These are phyloP conservation scores for Megamerina dolium DNA, from an alignment of 2,888 invertebrate genomes.

Conservation along the genomic window DNA sequence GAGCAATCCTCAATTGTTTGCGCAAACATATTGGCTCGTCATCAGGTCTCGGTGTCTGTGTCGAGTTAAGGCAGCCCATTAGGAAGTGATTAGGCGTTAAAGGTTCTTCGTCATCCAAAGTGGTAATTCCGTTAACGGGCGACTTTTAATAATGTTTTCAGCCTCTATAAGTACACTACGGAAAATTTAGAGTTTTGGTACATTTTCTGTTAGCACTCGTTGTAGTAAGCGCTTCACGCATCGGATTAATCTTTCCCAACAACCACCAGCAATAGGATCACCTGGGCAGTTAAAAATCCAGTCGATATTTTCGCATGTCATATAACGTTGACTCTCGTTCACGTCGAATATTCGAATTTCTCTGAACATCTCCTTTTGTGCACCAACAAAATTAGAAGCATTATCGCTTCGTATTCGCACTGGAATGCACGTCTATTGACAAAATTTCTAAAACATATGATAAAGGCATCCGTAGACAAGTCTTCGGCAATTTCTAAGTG, in stretches of 20 bases:
- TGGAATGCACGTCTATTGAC: conserved; percentile 16
- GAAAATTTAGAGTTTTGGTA: conserved; percentile 16
- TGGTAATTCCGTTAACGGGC: conserved; percentile 16
- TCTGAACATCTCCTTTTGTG: conserved; percentile 5
- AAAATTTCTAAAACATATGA: conserved; percentile 20
- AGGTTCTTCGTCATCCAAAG: conserved; percentile 15
- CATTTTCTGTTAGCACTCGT: too few relatives aligned
- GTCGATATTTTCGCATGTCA: conserved; percentile 14
- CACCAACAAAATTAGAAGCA: conserved; percentile 14
- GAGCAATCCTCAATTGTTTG: too few relatives aligned
- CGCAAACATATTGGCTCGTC: conserved; percentile 5
- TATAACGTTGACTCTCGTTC: conserved; percentile 13
- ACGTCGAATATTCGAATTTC: conserved; percentile 11
- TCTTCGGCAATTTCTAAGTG: conserved; percentile 18
- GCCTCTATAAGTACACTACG: conserved; percentile 17
- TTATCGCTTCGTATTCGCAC: conserved; percentile 17
- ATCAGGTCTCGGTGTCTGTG: conserved; percentile 11
- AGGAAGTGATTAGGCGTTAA: conserved; percentile 19
- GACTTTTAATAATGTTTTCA: conserved; percentile 18
- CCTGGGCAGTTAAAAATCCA: too few relatives aligned
- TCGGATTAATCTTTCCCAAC: conserved; percentile 20
- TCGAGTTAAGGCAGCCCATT: conserved; percentile 12
- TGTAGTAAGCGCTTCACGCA: too few relatives aligned
- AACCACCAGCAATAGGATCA: conserved; percentile 24
- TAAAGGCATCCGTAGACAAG: conserved; percentile 19